Conservation (phyloP, 2,797 vertebrate genomes). For the Echiichthys vipera region DNA sequence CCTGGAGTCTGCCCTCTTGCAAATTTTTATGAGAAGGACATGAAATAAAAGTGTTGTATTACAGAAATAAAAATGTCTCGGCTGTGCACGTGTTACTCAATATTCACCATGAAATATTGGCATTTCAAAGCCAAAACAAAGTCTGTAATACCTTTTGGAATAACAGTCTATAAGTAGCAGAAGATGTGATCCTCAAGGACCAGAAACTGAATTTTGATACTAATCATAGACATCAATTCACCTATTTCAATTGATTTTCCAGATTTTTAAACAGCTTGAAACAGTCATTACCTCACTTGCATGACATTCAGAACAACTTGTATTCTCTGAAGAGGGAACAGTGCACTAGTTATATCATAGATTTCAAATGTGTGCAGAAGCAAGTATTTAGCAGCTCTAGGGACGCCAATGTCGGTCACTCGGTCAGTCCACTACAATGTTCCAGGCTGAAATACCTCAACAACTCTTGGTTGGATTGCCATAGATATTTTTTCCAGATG, state of each 20-base stretch:
- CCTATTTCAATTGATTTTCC: conserved; percentile 25
- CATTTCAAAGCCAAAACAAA: conserved; percentile 57
- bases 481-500: not conserved
- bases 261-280: conserved; percentile 33
- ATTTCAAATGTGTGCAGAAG: not conserved
- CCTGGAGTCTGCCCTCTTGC: conserved; percentile 7
- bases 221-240: conserved; percentile 31
- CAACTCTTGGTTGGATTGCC: not conserved
- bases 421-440: not conserved
- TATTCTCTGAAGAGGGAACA: conserved; percentile 3
- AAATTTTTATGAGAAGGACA: too few species aligned
- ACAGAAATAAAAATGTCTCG: conserved; percentile 65
- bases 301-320: conserved; percentile 12
- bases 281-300: conserved; percentile 22
- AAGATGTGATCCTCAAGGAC: conserved; percentile 22
- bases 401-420: not conserved
- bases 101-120: conserved; percentile 56
- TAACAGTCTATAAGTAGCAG: conserved; percentile 49
- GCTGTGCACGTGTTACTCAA: conserved; percentile 43
- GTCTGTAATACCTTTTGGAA: conserved; percentile 42
- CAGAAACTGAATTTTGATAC: conserved; percentile 26
- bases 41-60: conserved; percentile 62
- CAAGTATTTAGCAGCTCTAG: not conserved
- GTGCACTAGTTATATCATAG: not conserved
- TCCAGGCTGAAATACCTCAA: not conserved